phyloP scores from a whole-genome alignment of 2,797 vertebrate species.

The Columba guinea region DNA sequence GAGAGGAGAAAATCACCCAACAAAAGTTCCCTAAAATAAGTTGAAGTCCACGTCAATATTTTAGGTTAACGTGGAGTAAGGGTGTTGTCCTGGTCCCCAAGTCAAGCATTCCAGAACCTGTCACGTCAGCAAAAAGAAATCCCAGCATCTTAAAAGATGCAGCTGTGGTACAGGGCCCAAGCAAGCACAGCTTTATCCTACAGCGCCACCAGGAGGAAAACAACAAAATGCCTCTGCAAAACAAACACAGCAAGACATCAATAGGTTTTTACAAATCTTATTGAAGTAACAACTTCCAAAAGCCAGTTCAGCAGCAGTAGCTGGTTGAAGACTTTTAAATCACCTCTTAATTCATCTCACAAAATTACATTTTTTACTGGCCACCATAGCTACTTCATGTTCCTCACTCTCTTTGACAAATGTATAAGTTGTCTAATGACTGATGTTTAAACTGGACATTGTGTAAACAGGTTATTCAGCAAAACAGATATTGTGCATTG shows the following conservation, averaged over 20 bases:
- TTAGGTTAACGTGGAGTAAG: not conserved
- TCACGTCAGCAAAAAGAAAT: not conserved
- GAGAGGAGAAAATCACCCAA: not conserved
- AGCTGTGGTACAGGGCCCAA: not conserved
- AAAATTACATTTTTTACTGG: not conserved
- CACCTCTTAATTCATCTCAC: not conserved
- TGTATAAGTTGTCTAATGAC: rapidly evolving
- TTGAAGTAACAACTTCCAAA: not conserved
- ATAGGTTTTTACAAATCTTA: not conserved
- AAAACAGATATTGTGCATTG: not conserved
- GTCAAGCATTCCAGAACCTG: not conserved
- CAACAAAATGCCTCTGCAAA: not conserved
- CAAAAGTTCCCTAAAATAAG: not conserved
- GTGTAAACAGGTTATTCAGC: not conserved
- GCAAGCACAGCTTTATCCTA: not conserved
- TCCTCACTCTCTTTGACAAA: not conserved
- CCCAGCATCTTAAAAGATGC: not conserved
- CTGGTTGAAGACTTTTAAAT: not conserved
- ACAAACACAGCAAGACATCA: not conserved
- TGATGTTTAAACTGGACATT: not conserved
- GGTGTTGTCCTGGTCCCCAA: not conserved
- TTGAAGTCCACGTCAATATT: not conserved
- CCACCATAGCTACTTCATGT: not conserved
- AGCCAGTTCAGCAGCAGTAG: not conserved
- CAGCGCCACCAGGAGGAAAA: constrained; percentile 51